Evolutionary conservation across 2,113 vertebrate species (phyloP).

Genomic region (Ondatra zibethicus): DNA sequence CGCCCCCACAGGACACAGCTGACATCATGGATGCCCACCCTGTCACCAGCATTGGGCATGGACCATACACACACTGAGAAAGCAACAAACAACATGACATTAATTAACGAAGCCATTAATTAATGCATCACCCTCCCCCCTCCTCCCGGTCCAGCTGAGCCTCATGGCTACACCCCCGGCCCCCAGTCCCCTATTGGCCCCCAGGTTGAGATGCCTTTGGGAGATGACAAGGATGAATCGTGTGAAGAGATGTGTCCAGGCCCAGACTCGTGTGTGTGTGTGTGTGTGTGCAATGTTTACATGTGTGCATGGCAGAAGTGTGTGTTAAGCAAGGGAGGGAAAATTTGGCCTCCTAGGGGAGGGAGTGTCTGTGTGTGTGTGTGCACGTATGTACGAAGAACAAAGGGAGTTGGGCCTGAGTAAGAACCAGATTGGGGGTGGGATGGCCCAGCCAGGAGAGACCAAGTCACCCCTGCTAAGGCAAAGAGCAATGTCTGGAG

Average conservation of each 20-base stretch:
- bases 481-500: slow-evolving; percentile 57
- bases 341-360: slow-evolving; percentile 54
- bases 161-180: slow-evolving; percentile 62
- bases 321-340: slow-evolving; percentile 52
- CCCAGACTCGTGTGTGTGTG: slow-evolving; percentile 57
- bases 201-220: slow-evolving; percentile 61
- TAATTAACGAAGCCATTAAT: slow-evolving; percentile 87
- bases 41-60: slow-evolving; percentile 84
- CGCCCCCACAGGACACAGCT: slow-evolving; percentile 90
- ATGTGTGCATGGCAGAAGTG: not conserved
- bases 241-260: slow-evolving; percentile 54
- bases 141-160: slow-evolving; percentile 70
- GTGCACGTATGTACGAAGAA: not conserved
- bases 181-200: slow-evolving; percentile 39
- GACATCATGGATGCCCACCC: slow-evolving; percentile 75
- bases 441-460: slow-evolving; percentile 61
- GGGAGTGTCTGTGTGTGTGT: not conserved
- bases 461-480: slow-evolving; percentile 66
- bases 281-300: slow-evolving; percentile 30
- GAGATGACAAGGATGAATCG: slow-evolving; percentile 67
- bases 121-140: slow-evolving; percentile 82
- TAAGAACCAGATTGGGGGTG: slow-evolving; percentile 42
- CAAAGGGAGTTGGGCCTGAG: slow-evolving; percentile 41
- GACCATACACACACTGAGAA: slow-evolving; percentile 90
- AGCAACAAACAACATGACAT: slow-evolving; percentile 90